Base-by-base conservation (phyloP, 2,888 invertebrate genomes). In the Dichetophora obliterata region DNA sequence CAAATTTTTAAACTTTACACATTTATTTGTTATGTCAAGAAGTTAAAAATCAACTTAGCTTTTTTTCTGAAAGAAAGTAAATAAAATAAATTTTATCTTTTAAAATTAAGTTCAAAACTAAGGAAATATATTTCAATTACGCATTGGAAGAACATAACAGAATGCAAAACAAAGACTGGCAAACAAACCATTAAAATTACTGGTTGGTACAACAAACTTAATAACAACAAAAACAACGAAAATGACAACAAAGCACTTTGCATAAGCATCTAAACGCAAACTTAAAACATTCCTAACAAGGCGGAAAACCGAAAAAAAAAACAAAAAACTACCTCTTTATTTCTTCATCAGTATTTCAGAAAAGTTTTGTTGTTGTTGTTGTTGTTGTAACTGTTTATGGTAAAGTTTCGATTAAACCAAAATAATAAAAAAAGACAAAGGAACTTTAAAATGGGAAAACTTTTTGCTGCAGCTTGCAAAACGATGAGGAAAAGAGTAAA, bases 361-460 rank as follows among this genome's bases (percentile, higher is more conserved):
- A 68, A 68, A 54, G 34, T 70, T 50, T 24, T 27, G 37, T 14
- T 69, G 31, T 52, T 50, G 24, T 68, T n/a, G n/a, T n/a, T 70
- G 52, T 54, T 77, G n/a, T 54, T 69, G 48, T 68, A 19, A 22
- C 27, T 54, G 52, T 54, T 37, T 66, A 43, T 57, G 57, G n/a
- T 59, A 59, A 71, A 71, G 71, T 71, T 71, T 57, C 71, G 71
- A 71, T 71, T 71, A 59, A 57, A 59, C 57, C 19, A 27, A 54
- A 57, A 71, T 34, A 43, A 68, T 27, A 31, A 57, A 5, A 24
- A 71, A 59, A 24, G 16, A 71, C 48, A 70, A 71, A 65, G n/a
- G n/a, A 77, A 75, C 76, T 80, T 81, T 78, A 75, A 78, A 81
- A 82, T 81, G 81, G 81, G 80, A 79, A 82, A 82, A 82, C 75